phyloP scores from a whole-genome alignment of 2,113 vertebrate species.

The Capreolus pygargus region DNA sequence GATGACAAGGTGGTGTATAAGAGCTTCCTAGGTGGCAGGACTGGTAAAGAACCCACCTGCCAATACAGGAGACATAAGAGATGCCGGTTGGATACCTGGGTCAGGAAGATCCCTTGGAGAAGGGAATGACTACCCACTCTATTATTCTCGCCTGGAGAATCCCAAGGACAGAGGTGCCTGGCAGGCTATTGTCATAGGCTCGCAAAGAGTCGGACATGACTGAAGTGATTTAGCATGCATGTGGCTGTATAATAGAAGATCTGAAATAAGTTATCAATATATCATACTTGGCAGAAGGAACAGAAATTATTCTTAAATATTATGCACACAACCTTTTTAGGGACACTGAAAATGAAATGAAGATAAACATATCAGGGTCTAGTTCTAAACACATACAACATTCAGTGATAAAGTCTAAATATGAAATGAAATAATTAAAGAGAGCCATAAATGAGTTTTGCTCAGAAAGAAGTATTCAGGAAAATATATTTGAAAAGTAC shows the following conservation, averaged over 20 bases:
- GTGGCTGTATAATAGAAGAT: neutral
- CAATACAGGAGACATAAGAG: neutral
- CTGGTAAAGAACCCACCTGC: neutral
- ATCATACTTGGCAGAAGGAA: neutral
- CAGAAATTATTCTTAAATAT: neutral
- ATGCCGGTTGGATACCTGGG: neutral
- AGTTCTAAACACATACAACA: neutral
- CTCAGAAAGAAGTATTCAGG: neutral
- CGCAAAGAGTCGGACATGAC: fast-evolving
- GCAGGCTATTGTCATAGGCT: neutral
- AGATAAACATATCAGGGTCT: neutral
- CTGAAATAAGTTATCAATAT: neutral
- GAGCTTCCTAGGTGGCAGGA: neutral
- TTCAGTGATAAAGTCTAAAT: neutral
- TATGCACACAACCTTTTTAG: neutral
- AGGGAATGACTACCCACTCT: neutral
- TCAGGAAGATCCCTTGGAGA: neutral
- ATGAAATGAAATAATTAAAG: neutral
- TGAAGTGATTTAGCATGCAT: neutral
- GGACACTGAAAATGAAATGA: neutral
- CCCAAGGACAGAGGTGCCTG: neutral
- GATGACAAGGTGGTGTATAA: neutral
- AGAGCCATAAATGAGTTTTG: neutral
- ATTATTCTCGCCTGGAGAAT: neutral
- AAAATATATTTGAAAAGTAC: neutral